Conservation (phyloP, 2,888 invertebrate species). For the Stramonita haemastoma region DNA sequence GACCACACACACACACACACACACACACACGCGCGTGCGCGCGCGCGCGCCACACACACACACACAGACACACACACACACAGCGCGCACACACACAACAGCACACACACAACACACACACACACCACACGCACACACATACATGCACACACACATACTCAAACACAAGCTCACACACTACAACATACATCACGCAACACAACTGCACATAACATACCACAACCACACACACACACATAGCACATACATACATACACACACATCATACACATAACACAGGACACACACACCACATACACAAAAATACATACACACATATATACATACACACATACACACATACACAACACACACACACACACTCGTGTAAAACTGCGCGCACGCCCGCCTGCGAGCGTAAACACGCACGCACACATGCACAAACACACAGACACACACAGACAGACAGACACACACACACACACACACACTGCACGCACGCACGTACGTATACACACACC, state of each 20-base stretch:
- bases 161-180: background rate
- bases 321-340: slow-evolving; percentile 1
- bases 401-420: background rate
- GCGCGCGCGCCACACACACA: too few species aligned
- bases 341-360: background rate
- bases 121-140: too few species aligned
- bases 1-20: too few species aligned
- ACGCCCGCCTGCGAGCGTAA: background rate
- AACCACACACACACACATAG: background rate
- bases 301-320: background rate
- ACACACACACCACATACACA: background rate
- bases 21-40: too few species aligned
- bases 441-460: background rate
- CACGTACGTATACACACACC: background rate
- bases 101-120: too few species aligned
- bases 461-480: background rate
- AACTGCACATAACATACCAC: background rate
- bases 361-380: background rate
- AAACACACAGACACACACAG: background rate
- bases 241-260: background rate
- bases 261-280: background rate
- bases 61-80: too few species aligned
- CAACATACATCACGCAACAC: background rate
- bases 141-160: background rate
- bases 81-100: too few species aligned